Base-by-base conservation (phyloP, 2,113 vertebrate species). In the Puffinus mauretanicus region DNA sequence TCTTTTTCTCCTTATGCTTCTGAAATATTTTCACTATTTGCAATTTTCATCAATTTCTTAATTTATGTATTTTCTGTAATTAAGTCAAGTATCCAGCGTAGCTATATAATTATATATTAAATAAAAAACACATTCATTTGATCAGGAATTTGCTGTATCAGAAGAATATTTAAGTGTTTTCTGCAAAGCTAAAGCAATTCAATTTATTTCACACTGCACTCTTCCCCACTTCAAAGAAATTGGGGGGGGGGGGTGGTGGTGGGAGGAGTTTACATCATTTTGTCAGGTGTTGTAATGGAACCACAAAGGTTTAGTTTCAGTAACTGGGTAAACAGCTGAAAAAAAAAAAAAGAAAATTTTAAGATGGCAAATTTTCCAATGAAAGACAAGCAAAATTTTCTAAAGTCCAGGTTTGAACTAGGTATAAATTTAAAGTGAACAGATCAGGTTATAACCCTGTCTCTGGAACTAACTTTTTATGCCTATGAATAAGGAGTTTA, bases 1-100 rank as follows among this genome's bases (percentile, higher is more conserved):
- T 73, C 51, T 62, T 81, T 38, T 81, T 49, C 38, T 73, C 52
- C 46, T 57, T 36, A 34, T 46, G 27, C 54, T 85, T 73, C 71
- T 90, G 46, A 94, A 95, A 88, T 96, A 85, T 71, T 91, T 91
- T 73, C 42, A 93, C 52, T 91, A 85, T 90, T 96, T 91, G 38
- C 42, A 94, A 55, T 91, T 88, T 94, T 90, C 91, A 82, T 65
- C 58, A 81, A 90, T 96, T 96, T 94, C 54, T 93, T 83, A 73
- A 94, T 95, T 80, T 71, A 87, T 77, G 30, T 88, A 90, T 96
- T 94, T 97, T 94, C 84, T 96, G 51, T 95, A 95, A 95, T 85
- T 95, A 96, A 82, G 40, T 94, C 84, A 80, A 97, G 82, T 91
- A 95, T 87, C 70, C 44, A 77, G 40, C 2, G 2, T 44, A 91